Evolutionary conservation across 30 jellyfish, hydroid and myxozoan species (phyloP).

Genomic region (Pelagia noctiluca): DNA sequence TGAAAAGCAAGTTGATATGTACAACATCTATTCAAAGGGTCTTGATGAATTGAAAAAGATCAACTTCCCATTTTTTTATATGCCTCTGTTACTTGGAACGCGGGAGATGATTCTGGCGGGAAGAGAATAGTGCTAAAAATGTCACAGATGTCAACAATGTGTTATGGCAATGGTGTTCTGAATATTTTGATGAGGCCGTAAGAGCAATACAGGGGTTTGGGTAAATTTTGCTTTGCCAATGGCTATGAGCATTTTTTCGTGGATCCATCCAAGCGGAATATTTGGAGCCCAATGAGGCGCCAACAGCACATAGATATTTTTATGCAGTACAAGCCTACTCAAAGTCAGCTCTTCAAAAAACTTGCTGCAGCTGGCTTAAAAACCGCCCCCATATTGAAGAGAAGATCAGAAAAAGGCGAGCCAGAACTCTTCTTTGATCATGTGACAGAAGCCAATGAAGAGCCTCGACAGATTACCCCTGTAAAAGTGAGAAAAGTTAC

Average conservation of each 20-base stretch:
- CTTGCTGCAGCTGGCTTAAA: conserved; percentile 17
- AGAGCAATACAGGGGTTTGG: not conserved
- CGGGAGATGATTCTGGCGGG: no score
- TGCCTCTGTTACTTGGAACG: no score
- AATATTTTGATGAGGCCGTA: conserved; percentile 16
- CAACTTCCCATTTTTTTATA: no score
- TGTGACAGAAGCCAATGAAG: not conserved
- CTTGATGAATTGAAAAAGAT: no score
- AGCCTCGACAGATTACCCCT: conserved; percentile 29
- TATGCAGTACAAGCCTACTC: not conserved
- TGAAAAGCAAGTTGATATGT: no score
- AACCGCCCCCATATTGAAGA: not conserved
- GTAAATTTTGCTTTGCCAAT: not conserved
- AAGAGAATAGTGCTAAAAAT: conserved; percentile 3
- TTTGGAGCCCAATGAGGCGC: conserved; percentile 5
- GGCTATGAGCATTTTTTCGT: conserved; percentile 23
- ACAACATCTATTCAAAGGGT: no score
- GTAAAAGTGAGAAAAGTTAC: not conserved
- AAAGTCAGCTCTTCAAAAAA: not conserved
- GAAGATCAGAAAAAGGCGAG: conserved; percentile 22
- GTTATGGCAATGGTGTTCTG: conserved; percentile 19
- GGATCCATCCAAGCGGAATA: conserved; percentile 8
- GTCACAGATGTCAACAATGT: conserved; percentile 16
- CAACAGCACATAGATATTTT: conserved; percentile 12
- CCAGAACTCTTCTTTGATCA: conserved; percentile 21